Percentiles rank a stretch among this genome's conserved stretches.
Conservation (phyloP, 2,113 vertebrate species). For the Accipiter cooperii region DNA sequence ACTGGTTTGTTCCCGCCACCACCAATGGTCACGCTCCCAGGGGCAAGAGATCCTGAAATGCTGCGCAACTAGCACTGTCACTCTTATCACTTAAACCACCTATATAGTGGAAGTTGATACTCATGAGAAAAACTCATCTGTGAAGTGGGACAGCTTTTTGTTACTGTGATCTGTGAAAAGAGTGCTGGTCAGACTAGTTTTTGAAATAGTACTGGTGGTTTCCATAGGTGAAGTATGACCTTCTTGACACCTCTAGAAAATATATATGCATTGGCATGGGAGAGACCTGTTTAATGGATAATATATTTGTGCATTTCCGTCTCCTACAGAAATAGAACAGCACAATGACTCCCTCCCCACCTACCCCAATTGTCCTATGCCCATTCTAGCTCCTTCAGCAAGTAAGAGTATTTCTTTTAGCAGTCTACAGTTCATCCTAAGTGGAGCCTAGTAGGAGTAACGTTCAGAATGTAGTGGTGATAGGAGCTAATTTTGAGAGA, state of each 20-base stretch:
- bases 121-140: background rate
- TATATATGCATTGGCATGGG: background rate
- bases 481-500: background rate
- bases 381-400: background rate
- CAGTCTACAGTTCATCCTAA: background rate
- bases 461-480: background rate
- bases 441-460: background rate
- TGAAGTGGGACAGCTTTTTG: background rate
- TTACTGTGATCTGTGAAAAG: background rate
- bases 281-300: background rate
- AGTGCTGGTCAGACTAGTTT: background rate
- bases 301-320: background rate
- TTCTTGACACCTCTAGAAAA: background rate
- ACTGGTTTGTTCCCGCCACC: background rate
- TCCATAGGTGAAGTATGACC: background rate
- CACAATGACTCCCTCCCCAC: accelerated
- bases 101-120: background rate
- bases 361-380: background rate
- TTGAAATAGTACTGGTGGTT: background rate
- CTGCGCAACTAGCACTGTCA: background rate
- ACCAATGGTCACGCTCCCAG: accelerated
- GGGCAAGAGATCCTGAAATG: background rate
- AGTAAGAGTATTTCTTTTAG: background rate
- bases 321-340: background rate
- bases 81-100: background rate